Evolutionary conservation across 2,113 vertebrate species (phyloP).

Genomic region (Pedionomus torquatus): DNA sequence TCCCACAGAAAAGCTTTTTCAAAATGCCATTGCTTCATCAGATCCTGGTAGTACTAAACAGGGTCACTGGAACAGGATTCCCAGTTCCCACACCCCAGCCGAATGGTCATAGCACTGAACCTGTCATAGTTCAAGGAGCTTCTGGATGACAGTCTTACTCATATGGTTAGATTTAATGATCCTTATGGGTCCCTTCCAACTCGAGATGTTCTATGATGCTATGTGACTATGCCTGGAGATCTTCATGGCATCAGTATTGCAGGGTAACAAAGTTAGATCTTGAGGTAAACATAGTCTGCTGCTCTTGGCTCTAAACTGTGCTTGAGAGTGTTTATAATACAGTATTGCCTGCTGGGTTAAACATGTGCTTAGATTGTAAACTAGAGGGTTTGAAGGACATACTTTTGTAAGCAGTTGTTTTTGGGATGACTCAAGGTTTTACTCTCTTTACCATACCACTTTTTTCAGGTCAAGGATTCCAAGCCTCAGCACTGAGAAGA

Average conservation of each 20-base stretch:
- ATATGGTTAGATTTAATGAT: accelerated
- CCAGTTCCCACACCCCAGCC: background rate
- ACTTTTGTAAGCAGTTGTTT: background rate
- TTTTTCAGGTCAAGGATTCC: background rate
- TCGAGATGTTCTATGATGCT: background rate
- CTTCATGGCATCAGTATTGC: background rate
- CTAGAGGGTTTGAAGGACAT: background rate
- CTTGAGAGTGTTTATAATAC: background rate
- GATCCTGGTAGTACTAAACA: background rate
- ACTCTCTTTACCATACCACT: background rate
- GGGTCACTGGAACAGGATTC: background rate
- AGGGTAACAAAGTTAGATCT: background rate
- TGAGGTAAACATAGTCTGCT: constrained; percentile 29
- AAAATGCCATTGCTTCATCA: background rate
- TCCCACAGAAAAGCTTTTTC: background rate
- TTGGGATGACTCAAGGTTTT: background rate
- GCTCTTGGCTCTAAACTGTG: constrained; percentile 23
- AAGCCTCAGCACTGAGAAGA: background rate
- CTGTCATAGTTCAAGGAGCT: background rate
- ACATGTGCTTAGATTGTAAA: background rate
- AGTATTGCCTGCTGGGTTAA: constrained; percentile 33
- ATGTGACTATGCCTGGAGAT: background rate
- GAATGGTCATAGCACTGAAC: no score
- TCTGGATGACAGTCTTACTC: accelerated
- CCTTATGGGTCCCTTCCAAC: background rate